Conservation (phyloP, 2,797 vertebrate species). For the Fistularia tabacaria region DNA sequence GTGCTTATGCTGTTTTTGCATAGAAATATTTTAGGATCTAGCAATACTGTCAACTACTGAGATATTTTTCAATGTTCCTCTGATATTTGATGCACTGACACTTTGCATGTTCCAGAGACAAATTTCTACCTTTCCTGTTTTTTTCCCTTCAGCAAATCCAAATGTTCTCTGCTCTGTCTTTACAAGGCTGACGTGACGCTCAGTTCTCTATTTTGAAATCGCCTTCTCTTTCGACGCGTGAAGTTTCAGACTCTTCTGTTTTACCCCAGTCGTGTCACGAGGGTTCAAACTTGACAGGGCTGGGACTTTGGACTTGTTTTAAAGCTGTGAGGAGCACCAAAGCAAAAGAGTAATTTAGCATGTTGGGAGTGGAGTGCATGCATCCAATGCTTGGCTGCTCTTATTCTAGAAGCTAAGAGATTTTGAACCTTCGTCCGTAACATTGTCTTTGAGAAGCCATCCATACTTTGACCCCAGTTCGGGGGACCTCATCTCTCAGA, state of each 20-base stretch:
- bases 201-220: too few species aligned
- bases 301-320: slow-evolving; percentile 1
- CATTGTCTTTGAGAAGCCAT: too few species aligned
- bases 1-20: slow-evolving; percentile 31
- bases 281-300: background rate
- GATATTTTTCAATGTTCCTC: slow-evolving; percentile 8
- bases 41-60: slow-evolving; percentile 8
- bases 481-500: too few species aligned
- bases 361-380: slow-evolving; percentile 36
- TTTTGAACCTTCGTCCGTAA: too few species aligned
- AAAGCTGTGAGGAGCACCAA: slow-evolving; percentile 25
- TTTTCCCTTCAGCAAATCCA: slow-evolving; percentile 1
- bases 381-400: too few species aligned
- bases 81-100: slow-evolving; percentile 39
- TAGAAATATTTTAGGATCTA: slow-evolving; percentile 5
- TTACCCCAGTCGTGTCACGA: too few species aligned
- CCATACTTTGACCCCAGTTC: too few species aligned
- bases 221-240: too few species aligned
- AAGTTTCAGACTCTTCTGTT: too few species aligned
- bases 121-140: slow-evolving; percentile 31
- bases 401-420: too few species aligned
- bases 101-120: slow-evolving; percentile 52
- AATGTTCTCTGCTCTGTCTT: background rate
- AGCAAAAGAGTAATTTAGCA: slow-evolving; percentile 31
- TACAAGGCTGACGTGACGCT: background rate